Evolutionary conservation across 2,888 invertebrate genomes (phyloP).

Genomic region (Opisthograptis luteolata): DNA sequence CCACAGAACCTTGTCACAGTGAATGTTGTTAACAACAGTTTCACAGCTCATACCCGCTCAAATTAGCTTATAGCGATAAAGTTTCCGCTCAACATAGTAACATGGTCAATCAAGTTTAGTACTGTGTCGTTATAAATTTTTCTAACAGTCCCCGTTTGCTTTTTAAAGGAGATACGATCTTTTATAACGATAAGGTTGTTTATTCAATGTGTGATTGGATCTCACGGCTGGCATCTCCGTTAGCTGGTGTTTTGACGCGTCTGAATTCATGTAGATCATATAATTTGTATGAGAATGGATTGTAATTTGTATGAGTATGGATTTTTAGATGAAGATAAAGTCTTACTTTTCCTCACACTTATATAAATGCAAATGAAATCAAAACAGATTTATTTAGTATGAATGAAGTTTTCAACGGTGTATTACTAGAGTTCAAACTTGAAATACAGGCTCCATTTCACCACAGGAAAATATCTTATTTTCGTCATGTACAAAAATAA

Average conservation of each 20-base stretch:
- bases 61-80: not conserved
- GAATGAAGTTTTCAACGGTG: too few relatives aligned
- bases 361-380: too few relatives aligned
- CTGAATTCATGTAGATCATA: not conserved
- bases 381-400: too few relatives aligned
- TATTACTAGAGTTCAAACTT: too few relatives aligned
- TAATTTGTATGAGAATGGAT: not conserved
- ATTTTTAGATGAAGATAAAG: too few relatives aligned
- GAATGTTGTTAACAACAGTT: not conserved
- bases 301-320: not conserved
- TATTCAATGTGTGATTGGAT: not conserved
- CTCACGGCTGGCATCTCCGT: conserved; percentile 4
- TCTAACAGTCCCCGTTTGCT: not conserved
- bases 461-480: too few relatives aligned
- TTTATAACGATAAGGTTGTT: conserved; percentile 2
- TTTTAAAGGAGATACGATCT: not conserved
- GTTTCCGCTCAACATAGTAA: not conserved
- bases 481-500: too few relatives aligned
- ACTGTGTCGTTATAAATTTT: not conserved
- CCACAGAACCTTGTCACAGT: not conserved
- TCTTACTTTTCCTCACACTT: too few relatives aligned
- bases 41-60: not conserved
- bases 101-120: not conserved
- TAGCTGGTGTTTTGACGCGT: conserved; percentile 11
- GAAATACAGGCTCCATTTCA: too few relatives aligned